Base-by-base conservation (phyloP, 2,888 invertebrate genomes). In the Creontiades dilutus region DNA sequence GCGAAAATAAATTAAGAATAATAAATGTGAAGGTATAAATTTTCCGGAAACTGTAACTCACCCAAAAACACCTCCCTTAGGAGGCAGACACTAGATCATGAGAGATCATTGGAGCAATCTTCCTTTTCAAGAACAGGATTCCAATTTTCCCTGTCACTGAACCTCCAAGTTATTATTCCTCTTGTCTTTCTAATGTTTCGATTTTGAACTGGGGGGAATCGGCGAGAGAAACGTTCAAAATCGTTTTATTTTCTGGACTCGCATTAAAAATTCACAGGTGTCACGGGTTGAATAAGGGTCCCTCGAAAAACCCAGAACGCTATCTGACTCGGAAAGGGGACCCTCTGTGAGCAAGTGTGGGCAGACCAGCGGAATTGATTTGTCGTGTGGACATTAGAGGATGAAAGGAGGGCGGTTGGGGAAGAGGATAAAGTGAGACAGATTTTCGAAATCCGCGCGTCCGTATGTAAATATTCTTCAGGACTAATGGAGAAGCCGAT, bases 261-360 rank as follows among this genome's bases (percentile, higher is more conserved):
- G 27, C 19, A 48, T 52, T 82, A 47, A 82, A 37, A 82, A 82
- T 82, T 82, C 52, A 82, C 52, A 82, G 52, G 52, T 82, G 82
- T 82, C 52, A 82, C 82, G 27, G 52, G n/a, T 82, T 68, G 27
- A 68, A 68, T 68, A 68, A 68, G 68, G 23, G 23, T 57, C 23
- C 27, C 23, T 68, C 68, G 68, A 68, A 68, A 68, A 68, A 27
- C 23, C 23, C 23, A 23, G 23, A 4, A 16, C 57, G 57, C 57
- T 68, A 68, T 68, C 68, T 23, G 68, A 68, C 16, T 52, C 52
- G 16, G 61, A 61, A n/a, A 61, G n/a, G 61, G 61, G 61, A n/a
- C 61, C 16, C 14, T 14, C 14, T 19, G 68, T 23, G 19, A 68
- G 68, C 68, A 68, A 68, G 68, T 68, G 68, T 68, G 68, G 68